Conservation (phyloP, 2,797 vertebrate genomes). For the Streptopelia turtur region DNA sequence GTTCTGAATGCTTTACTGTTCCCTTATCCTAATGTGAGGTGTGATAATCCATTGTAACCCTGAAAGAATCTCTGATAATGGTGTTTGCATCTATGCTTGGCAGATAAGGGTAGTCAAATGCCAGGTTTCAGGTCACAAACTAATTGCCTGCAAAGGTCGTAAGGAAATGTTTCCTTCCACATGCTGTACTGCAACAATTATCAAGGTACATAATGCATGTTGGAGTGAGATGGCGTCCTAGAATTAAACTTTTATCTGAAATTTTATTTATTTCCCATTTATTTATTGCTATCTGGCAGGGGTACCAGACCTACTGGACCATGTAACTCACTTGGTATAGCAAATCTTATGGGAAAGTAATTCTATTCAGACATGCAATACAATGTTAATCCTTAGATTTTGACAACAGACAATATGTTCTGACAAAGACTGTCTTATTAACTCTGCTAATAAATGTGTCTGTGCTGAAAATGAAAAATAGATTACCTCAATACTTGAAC, state of each 20-base stretch:
- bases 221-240: not conserved
- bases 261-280: constrained; percentile 28
- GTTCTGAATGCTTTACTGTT: constrained; percentile 30
- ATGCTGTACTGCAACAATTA: not conserved
- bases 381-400: constrained; percentile 49
- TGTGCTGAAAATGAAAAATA: constrained; percentile 40
- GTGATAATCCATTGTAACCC: constrained; percentile 23
- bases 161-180: not conserved
- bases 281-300: constrained; percentile 13
- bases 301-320: not conserved
- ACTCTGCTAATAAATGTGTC: constrained; percentile 51
- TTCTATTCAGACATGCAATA: constrained; percentile 17
- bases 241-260: constrained; percentile 10
- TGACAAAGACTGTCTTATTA: constrained; percentile 52
- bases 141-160: not conserved
- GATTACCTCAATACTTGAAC: not conserved
- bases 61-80: constrained; percentile 5
- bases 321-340: constrained; percentile 28
- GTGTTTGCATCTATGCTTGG: not conserved
- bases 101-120: constrained; percentile 29
- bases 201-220: not conserved
- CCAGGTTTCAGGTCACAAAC: not conserved
- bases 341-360: constrained; percentile 26
- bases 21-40: constrained; percentile 19
- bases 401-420: constrained; percentile 27